Evolutionary conservation across 2,797 vertebrate species (phyloP), one percentile per base, ranked within the genome.

Genomic region (Myotis myotis): DNA sequence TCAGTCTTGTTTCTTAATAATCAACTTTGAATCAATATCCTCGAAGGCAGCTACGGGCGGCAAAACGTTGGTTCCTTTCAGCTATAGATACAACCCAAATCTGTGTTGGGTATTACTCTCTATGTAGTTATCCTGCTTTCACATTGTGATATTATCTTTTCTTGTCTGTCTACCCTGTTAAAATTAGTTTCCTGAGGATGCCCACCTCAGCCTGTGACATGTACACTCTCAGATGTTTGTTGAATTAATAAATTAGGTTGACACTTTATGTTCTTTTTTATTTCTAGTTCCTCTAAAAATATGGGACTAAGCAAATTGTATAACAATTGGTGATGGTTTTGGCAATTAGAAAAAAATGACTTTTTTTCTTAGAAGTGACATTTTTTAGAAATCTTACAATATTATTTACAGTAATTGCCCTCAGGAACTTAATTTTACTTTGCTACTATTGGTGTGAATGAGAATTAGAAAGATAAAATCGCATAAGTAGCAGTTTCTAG

Each of bases 371-470:
- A 25, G 62, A 94, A 86, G 30, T 55, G 12, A 25, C 23, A 49
- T 19, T 71, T 80, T 47, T 41, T 9, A 74, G 36, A 95, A 88
- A 57, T 44, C 7, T 60, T 36, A 25, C 2, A 41, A 11, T 89
- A 7, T 80, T 78, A 41, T 83, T 91, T 68, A 64, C 33, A 83
- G 51, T 82, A 30, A 30, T 82, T 93, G 9, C 15, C 30, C 17
- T 87, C 8, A 55, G 51, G 76, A 89, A 36, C 49, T 82, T 91
- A n/a, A 57, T 93, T 84, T 93, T 87, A 70, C 55, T 93, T 94
- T 62, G 33, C 41, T 68, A 49, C 19, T 10, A 7, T 41, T 28
- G 60, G 19, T 87, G 16, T 47, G 49, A 71, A 6, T 72, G 62
- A 85, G 64, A 90, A 93, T 76, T 70, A 64, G 72, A 72, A 87